Percentiles rank a stretch among this genome's conserved stretches.
Conservation (phyloP, 2,888 invertebrate species). For the Dasypolia templi region DNA sequence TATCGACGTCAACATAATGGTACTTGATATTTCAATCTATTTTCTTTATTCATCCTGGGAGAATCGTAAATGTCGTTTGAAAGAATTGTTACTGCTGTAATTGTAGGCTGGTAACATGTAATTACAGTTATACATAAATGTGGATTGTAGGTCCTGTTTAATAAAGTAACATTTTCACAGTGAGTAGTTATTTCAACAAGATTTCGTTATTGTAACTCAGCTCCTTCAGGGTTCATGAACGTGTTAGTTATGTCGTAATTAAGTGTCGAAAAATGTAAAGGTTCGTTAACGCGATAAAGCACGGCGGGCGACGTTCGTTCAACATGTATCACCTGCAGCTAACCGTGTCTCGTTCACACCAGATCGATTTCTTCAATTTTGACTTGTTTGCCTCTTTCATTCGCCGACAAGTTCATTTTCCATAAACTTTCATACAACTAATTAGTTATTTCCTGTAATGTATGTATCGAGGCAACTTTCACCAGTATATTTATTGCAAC, state of each 20-base stretch:
- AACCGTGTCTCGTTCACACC: constrained; percentile 42
- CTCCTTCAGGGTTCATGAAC: constrained; percentile 37
- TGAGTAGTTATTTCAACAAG: constrained; percentile 50
- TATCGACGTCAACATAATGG: constrained; percentile 1
- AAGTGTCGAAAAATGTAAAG: constrained; percentile 46
- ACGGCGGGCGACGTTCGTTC: constrained; percentile 40
- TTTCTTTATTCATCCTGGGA: constrained; percentile 29
- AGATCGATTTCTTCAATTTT: constrained; percentile 63
- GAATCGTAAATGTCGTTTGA: constrained; percentile 46
- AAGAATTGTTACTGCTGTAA: constrained; percentile 51
- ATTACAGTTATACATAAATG: constrained; percentile 32
- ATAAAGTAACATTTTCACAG: constrained; percentile 31
- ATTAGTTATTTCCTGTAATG: constrained; percentile 27
- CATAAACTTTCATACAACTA: constrained; percentile 41
- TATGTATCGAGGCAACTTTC: constrained; percentile 34
- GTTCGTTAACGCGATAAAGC: constrained; percentile 56
- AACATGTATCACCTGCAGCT: constrained; percentile 49
- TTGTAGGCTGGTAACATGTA: constrained; percentile 35
- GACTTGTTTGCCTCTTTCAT: constrained; percentile 43
- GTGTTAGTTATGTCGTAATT: constrained; percentile 49
- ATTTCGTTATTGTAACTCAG: constrained; percentile 49
- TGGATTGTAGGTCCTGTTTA: constrained; percentile 7
- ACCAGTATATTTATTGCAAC: constrained; percentile 50
- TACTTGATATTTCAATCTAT: constrained; percentile 19
- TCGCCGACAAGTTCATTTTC: constrained; percentile 47